A percentile compares a stretch with the other conserved stretches of the same genome.
Evolutionary conservation across 2,113 vertebrate genomes (phyloP).

Genomic region (Notarius lentiginosus): DNA sequence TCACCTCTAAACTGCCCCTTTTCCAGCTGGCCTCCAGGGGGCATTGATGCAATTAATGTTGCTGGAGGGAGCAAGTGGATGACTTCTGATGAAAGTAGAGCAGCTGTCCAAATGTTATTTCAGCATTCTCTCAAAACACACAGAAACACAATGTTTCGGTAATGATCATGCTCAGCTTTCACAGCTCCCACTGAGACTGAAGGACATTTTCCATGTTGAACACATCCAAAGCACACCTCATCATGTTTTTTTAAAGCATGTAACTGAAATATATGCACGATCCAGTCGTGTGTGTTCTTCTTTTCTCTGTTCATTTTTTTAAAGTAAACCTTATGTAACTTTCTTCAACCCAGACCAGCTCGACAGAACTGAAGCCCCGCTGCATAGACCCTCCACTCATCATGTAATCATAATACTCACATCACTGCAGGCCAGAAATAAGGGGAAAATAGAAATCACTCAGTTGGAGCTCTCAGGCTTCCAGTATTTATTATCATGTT

Average conservation of each 20-base stretch:
- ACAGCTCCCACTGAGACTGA: constrained; percentile 47
- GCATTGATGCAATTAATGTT: constrained; percentile 27
- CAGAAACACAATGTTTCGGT: constrained; percentile 49
- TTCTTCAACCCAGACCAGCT: constrained; percentile 48
- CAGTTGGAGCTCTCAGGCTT: constrained; percentile 26
- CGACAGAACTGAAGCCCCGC: constrained; percentile 48
- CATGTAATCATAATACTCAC: constrained; percentile 39
- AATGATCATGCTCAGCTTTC: constrained; percentile 16
- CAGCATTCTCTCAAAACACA: constrained; percentile 53
- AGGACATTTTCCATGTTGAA: constrained; percentile 32
- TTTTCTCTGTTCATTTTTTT: constrained; percentile 37
- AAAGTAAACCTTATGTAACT: neutral
- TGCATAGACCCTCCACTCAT: constrained; percentile 3
- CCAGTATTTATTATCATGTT: constrained; percentile 45
- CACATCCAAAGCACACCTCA: neutral
- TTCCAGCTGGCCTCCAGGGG: neutral
- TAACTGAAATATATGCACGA: neutral
- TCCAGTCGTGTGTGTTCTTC: neutral
- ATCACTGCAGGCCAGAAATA: constrained; percentile 25
- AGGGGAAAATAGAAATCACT: constrained; percentile 26
- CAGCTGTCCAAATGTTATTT: constrained; percentile 75
- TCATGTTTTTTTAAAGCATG: neutral
- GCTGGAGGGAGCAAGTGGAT: constrained; percentile 50
- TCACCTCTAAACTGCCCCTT: neutral
- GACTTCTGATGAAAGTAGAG: constrained; percentile 55